phyloP scores from a whole-genome alignment of 1,140 invertebrate species.

The Drosophila punjabiensis region DNA sequence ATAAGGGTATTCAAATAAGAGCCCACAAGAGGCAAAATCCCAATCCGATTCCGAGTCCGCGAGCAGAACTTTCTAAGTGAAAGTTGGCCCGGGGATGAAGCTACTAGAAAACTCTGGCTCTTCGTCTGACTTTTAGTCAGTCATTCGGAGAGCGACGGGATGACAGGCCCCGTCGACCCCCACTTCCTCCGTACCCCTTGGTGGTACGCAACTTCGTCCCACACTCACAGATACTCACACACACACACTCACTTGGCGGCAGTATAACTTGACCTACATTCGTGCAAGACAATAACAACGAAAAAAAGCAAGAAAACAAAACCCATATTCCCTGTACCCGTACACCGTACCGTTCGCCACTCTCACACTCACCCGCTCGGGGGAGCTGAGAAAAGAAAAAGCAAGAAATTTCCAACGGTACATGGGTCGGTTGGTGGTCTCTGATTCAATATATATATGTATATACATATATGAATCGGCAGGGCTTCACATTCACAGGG shows the following conservation, averaged over 20 bases:
- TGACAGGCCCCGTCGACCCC: conserved; percentile 20
- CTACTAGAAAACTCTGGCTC: conserved; percentile 70
- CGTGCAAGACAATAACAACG: conserved; percentile 79
- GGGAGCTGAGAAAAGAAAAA: conserved; percentile 73
- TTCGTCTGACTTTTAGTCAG: conserved; percentile 50
- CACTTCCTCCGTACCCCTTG: conserved; percentile 16
- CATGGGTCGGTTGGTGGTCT: conserved; percentile 32
- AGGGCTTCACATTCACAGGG: conserved; percentile 69
- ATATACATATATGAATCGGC: conserved; percentile 50
- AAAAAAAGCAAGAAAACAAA: conserved; percentile 64
- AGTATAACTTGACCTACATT: conserved; percentile 83
- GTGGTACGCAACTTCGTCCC: conserved; percentile 54
- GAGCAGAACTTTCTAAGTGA: conserved; percentile 84
- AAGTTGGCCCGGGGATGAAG: conserved; percentile 66
- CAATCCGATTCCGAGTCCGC: conserved; percentile 53
- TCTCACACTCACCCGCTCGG: conserved; percentile 14
- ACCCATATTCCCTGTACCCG: conserved; percentile 35
- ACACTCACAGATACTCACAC: conserved; percentile 54
- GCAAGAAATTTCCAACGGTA: conserved; percentile 84
- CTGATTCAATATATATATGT: conserved; percentile 65
- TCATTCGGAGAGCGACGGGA: conserved; percentile 43
- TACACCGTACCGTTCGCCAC: conserved; percentile 6
- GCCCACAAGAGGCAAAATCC: conserved; percentile 31
- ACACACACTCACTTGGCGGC: conserved; percentile 28
- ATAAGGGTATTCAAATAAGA: conserved; percentile 47